Conservation (phyloP, 2,113 vertebrate species). For the Amazona guildingii region DNA sequence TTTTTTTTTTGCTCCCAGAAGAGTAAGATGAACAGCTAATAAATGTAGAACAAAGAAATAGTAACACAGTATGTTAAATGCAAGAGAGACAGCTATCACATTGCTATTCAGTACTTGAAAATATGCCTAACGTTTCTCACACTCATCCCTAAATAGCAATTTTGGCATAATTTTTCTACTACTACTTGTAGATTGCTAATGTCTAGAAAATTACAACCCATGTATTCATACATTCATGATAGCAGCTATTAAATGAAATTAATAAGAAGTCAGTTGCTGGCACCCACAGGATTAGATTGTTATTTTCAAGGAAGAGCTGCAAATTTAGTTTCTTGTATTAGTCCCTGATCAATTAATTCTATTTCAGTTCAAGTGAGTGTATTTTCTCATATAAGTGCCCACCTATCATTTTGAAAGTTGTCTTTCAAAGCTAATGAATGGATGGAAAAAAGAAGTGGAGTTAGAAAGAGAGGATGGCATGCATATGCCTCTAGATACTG, state of each 20-base stretch:
- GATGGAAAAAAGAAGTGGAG: background rate
- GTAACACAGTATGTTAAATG: background rate
- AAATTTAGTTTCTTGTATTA: background rate
- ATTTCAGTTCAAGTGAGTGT: background rate
- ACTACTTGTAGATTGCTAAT: background rate
- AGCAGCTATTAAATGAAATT: background rate
- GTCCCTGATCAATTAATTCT: background rate
- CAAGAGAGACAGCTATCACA: background rate
- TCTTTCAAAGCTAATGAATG: background rate
- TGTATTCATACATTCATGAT: background rate
- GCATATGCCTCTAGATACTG: background rate
- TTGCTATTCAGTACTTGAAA: background rate
- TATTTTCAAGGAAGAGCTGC: conserved; percentile 19
- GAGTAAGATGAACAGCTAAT: background rate
- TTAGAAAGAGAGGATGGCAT: background rate
- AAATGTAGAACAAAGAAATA: background rate
- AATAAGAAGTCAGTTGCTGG: background rate
- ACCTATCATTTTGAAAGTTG: background rate
- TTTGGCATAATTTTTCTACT: background rate
- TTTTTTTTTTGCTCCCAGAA: background rate
- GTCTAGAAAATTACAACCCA: background rate
- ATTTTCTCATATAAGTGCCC: background rate
- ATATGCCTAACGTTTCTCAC: background rate
- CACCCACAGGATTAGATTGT: background rate
- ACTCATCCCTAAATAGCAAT: background rate